Conservation (phyloP, 1,140 invertebrate genomes). For the Drosophila repleta region DNA sequence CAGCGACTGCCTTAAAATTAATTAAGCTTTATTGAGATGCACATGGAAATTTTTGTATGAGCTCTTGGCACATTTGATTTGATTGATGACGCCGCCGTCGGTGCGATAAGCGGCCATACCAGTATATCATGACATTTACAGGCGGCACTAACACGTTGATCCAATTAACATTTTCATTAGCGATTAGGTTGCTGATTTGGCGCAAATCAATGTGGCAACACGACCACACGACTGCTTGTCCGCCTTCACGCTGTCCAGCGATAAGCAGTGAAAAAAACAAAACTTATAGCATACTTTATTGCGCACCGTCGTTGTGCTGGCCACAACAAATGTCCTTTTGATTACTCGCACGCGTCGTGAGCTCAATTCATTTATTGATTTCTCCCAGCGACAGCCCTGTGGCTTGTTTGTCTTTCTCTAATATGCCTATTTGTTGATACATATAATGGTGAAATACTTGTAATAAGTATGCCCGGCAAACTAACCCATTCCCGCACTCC, state of each 20-base stretch:
- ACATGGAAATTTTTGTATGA: not conserved
- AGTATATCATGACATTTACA: conserved; percentile 20
- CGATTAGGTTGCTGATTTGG: conserved; percentile 42
- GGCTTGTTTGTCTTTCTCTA: conserved; percentile 39
- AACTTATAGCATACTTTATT: conserved; percentile 44
- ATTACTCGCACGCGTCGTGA: conserved; percentile 42
- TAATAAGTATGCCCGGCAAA: not conserved
- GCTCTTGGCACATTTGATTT: conserved; percentile 14
- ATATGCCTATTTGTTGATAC: conserved; percentile 37
- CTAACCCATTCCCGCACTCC: not conserved
- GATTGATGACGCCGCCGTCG: conserved; percentile 30
- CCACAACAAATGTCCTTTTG: conserved; percentile 49
- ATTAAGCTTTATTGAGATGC: conserved; percentile 41
- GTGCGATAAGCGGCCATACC: not conserved
- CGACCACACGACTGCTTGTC: too few relatives aligned
- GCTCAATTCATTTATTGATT: conserved; percentile 42
- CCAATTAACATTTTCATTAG: conserved; percentile 44
- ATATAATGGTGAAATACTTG: conserved; percentile 23
- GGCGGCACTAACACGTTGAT: conserved; percentile 15
- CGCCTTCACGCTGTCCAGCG: not conserved
- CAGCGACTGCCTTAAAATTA: conserved; percentile 17
- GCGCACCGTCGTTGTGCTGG: conserved; percentile 29
- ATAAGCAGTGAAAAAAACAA: conserved; percentile 13
- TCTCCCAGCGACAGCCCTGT: conserved; percentile 9
- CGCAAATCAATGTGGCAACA: conserved; percentile 29